phyloP scores from a whole-genome alignment of 2,113 vertebrate genomes.

The Poeciliopsis occidentalis region DNA sequence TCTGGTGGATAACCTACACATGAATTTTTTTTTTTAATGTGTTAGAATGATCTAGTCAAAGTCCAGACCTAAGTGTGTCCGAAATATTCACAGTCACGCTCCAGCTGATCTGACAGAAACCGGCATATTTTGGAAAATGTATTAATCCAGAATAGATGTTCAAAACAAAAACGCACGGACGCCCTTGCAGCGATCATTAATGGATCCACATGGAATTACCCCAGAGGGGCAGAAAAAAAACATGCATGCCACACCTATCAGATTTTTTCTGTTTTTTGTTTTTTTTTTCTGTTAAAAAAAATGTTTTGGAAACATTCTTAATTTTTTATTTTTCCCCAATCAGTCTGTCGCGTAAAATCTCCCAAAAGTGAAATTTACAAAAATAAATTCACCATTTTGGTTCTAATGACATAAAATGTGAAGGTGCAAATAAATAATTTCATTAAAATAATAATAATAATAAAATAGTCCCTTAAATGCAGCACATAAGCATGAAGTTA shows the following conservation, averaged over 20 bases:
- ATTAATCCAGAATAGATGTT: background rate
- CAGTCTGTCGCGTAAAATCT: background rate
- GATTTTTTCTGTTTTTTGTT: too few species aligned
- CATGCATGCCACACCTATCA: too few species aligned
- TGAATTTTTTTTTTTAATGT: background rate
- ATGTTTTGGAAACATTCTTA: background rate
- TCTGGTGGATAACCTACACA: too few species aligned
- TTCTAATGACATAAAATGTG: background rate
- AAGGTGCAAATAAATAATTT: background rate
- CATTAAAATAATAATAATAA: too few species aligned
- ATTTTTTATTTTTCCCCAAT: background rate
- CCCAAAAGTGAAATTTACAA: too few species aligned
- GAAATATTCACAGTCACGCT: background rate
- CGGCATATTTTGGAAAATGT: background rate
- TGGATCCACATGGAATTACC: background rate
- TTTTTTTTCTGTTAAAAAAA: too few species aligned
- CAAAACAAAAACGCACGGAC: background rate
- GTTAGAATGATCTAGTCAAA: background rate
- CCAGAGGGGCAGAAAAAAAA: background rate
- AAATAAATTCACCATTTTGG: background rate
- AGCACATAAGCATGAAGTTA: background rate
- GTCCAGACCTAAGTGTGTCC: background rate
- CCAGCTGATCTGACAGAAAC: background rate
- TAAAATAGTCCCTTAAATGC: too few species aligned
- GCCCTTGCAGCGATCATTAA: background rate